phyloP scores from a whole-genome alignment of 2,113 vertebrate species.

The Esox niger region DNA sequence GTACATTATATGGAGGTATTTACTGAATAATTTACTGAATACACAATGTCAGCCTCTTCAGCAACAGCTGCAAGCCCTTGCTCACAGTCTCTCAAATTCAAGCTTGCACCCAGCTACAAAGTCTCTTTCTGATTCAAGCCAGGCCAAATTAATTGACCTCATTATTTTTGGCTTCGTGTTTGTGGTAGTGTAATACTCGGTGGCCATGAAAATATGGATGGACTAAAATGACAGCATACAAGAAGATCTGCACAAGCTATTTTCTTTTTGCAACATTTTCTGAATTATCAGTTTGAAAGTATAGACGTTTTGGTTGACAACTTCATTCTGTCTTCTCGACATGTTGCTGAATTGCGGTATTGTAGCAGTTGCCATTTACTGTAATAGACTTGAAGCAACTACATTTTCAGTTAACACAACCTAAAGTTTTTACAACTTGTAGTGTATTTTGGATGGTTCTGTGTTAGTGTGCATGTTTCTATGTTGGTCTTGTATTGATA shows the following conservation, averaged over 20 bases:
- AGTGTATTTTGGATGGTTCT: too few species aligned
- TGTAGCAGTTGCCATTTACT: constrained; percentile 36
- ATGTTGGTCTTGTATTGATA: too few species aligned
- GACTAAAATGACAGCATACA: constrained; percentile 33
- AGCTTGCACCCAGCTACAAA: constrained; percentile 39
- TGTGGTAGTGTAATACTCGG: constrained; percentile 52
- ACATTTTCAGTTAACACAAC: constrained; percentile 48
- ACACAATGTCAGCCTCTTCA: constrained; percentile 60
- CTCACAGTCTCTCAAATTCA: constrained; percentile 46
- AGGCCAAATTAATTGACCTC: constrained; percentile 63
- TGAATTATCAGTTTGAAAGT: constrained; percentile 48
- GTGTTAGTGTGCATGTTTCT: too few species aligned
- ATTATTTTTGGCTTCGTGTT: constrained; percentile 64
- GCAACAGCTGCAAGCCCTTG: constrained; percentile 59
- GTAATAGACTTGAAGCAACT: constrained; percentile 55
- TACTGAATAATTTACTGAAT: constrained; percentile 79
- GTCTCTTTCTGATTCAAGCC: constrained; percentile 63
- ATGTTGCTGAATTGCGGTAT: constrained; percentile 56
- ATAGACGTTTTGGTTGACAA: constrained; percentile 43
- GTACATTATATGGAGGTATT: constrained; percentile 76
- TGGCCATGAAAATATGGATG: constrained; percentile 36
- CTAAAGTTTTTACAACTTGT: constrained; percentile 55
- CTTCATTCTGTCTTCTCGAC: constrained; percentile 60
- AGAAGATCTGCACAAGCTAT: constrained; percentile 22
- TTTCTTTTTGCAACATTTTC: constrained; percentile 46